phyloP scores from a whole-genome alignment of 2,888 invertebrate genomes.

The Drosophila atroscutellata region DNA sequence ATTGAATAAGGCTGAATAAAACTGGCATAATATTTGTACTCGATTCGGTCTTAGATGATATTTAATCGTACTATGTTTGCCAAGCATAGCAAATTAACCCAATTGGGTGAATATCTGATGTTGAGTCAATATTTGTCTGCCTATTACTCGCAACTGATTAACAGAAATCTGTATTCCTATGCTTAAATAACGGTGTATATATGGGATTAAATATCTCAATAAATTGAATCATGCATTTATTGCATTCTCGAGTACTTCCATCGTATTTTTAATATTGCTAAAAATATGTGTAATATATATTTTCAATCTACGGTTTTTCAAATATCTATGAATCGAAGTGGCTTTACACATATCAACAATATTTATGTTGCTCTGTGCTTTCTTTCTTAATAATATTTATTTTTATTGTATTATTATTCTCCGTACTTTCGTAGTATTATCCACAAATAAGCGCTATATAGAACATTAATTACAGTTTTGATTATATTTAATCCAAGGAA shows the following conservation, averaged over 20 bases:
- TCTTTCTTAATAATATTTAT: not conserved
- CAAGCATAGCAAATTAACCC: not conserved
- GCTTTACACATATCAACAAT: not conserved
- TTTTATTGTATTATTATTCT: not conserved
- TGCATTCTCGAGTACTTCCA: not conserved
- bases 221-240: not conserved
- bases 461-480: not conserved
- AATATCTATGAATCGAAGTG: no score
- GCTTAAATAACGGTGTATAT: no score
- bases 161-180: not conserved
- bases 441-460: fast-evolving
- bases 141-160: not conserved
- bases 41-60: not conserved
- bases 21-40: not conserved
- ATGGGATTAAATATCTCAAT: not conserved
- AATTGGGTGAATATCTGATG: not conserved
- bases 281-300: no score
- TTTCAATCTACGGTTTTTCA: no score
- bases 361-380: not conserved
- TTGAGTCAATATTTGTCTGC: not conserved
- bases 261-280: not conserved
- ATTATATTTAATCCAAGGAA: not conserved
- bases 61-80: slow-evolving; percentile 2
- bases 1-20: not conserved
- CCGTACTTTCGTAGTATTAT: not conserved